Conservation (phyloP, 2,797 vertebrate species). For the Hippoglossus hippoglossus region DNA sequence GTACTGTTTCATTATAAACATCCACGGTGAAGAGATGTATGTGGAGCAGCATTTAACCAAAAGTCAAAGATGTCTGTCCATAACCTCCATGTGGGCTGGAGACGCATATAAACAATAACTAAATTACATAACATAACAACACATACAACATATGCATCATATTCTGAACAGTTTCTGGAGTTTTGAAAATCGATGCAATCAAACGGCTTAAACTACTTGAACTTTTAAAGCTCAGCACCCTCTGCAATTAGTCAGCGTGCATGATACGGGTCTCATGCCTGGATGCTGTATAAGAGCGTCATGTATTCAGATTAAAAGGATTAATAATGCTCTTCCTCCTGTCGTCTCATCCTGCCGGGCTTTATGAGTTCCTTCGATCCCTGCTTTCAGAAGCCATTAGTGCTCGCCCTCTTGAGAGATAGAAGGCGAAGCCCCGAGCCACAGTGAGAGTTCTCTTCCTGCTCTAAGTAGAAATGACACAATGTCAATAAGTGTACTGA, state of each 20-base stretch:
- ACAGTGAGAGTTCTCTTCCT: conserved; percentile 78
- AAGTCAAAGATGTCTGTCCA: background rate
- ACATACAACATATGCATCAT: background rate
- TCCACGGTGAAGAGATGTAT: background rate
- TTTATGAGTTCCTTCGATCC: conserved; percentile 84
- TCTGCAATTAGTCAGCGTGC: conserved; percentile 52
- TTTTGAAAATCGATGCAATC: background rate
- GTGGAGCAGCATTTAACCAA: background rate
- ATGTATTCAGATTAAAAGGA: conserved; percentile 74
- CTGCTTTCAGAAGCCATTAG: conserved; percentile 85
- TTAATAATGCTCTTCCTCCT: conserved; percentile 76
- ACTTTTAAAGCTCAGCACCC: conserved; percentile 34
- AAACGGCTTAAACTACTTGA: background rate
- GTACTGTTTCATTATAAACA: background rate
- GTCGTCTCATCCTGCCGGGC: conserved; percentile 68
- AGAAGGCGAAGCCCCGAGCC: conserved; percentile 74
- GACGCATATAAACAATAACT: background rate
- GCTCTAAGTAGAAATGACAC: conserved; percentile 86
- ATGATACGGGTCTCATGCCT: conserved; percentile 51
- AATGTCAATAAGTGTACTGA: conserved; percentile 87
- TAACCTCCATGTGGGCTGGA: background rate
- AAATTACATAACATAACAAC: conserved; percentile 7
- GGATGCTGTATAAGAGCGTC: conserved; percentile 42
- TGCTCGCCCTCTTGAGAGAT: conserved; percentile 79
- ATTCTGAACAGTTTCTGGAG: background rate